Conservation (phyloP, 1,140 invertebrate species). For the Drosophila virilis region DNA sequence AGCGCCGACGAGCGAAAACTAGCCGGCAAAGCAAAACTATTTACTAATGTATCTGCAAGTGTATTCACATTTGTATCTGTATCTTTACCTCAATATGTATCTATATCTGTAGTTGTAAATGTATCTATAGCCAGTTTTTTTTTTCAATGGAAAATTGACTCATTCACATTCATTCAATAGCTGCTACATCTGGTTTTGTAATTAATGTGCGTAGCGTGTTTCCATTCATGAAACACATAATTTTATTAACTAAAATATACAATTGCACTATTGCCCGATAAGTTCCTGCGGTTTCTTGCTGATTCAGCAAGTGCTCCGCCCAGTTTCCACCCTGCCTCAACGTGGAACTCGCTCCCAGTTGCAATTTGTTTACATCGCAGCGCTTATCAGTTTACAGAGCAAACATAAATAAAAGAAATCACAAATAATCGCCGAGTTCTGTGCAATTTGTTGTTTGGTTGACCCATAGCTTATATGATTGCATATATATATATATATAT, state of each 20-base stretch:
- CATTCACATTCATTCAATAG: slow-evolving; percentile 55
- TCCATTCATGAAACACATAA: slow-evolving; percentile 7
- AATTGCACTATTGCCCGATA: background rate
- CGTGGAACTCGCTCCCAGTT: background rate
- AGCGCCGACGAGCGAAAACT: slow-evolving; percentile 37
- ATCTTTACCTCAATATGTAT: background rate
- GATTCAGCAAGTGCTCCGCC: too few relatives aligned
- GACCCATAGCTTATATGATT: background rate
- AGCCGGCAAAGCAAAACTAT: slow-evolving; percentile 32
- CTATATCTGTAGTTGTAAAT: slow-evolving; percentile 1
- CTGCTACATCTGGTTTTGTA: slow-evolving; percentile 49
- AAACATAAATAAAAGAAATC: background rate
- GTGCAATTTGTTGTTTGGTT: background rate
- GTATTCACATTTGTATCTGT: slow-evolving; percentile 26
- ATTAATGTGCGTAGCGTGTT: slow-evolving; percentile 21
- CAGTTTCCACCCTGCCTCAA: background rate
- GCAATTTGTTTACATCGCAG: background rate
- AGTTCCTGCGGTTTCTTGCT: background rate
- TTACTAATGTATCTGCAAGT: slow-evolving; percentile 10
- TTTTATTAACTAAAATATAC: background rate
- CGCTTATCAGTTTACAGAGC: background rate
- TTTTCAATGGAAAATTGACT: slow-evolving; percentile 62
- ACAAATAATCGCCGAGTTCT: background rate
- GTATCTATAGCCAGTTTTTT: background rate
- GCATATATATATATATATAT: background rate